Evolutionary conservation across 2,888 invertebrate species (phyloP), one percentile per base, ranked within the genome.

Genomic region (Megamerina dolium): DNA sequence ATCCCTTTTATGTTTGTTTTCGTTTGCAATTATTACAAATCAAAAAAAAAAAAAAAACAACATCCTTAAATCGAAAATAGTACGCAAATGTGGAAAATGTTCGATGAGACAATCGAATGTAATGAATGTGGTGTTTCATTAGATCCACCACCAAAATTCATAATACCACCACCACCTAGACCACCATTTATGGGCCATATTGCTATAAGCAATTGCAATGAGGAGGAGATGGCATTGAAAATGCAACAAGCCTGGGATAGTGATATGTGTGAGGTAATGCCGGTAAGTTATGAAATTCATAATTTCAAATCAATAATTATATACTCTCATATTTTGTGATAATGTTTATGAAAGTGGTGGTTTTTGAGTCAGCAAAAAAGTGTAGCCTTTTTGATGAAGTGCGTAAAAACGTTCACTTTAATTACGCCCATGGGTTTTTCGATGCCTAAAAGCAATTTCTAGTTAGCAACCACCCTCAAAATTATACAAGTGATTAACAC

Each of bases 191-290:
- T 71, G 45, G 62, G 60, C 37, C 62, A 61, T 23, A 61, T 55
- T 46, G 63, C 62, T 35, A 58, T 60, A 29, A 55, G 53, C 43
- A 62, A 61, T 48, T 68, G 66, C 57, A 68, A 64, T 46, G 67
- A 63, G 50, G 67, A 67, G 42, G 64, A 64, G 37, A 50, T 66
- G 58, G 59, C 64, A 27, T 51, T 63, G 29, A 55, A 53, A 31
- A 54, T 53, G 17, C 63, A 66, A 52, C 64, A 66, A 46, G 53
- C 46, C 43, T 68, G 66, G 67, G 66, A 69, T 44, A 63, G 63
- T 52, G 70, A 71, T 52, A 66, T 70, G 61, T 72, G 71, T 49
- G 70, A 70, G 54, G 66, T 69, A 43, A 66, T 72, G 60, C 71
- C 71, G 66, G 71, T 72, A 48, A 70, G 71, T 66, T 21, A 19